Percentiles rank a stretch among this genome's conserved stretches.
These are phyloP conservation scores for Pterostichus madidus DNA, from an alignment of 2,888 invertebrate species.

Conservation along the genomic window DNA sequence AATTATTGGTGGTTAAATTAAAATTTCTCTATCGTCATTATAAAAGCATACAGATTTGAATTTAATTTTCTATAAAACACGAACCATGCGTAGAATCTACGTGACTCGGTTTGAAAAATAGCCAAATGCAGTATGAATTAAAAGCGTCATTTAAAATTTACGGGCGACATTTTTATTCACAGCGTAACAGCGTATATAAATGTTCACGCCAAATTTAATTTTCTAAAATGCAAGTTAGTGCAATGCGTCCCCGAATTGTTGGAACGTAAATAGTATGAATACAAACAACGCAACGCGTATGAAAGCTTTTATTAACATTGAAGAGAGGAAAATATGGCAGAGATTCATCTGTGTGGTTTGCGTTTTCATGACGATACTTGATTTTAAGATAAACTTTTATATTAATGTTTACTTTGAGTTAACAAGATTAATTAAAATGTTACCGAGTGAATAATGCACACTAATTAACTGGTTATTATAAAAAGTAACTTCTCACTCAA, in stretches of 20 bases:
- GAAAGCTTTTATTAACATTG: no score
- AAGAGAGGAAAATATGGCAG: no score
- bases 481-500: no score
- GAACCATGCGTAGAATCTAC: slow-evolving; percentile 7
- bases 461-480: no score
- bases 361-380: no score
- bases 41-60: slow-evolving; percentile 46
- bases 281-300: not conserved
- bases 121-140: slow-evolving; percentile 50
- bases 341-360: no score
- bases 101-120: slow-evolving; percentile 55
- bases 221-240: slow-evolving; percentile 62
- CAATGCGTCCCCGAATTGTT: not conserved
- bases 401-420: no score
- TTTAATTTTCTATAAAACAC: slow-evolving; percentile 52
- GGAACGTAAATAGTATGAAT: slow-evolving; percentile 27
- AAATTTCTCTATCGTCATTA: slow-evolving; percentile 41
- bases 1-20: slow-evolving; percentile 39
- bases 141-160: slow-evolving; percentile 62
- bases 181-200: slow-evolving; percentile 54
- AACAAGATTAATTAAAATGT: no score
- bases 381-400: no score
- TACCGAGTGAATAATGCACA: no score
- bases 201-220: slow-evolving; percentile 63
- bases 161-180: slow-evolving; percentile 64